phyloP scores from a whole-genome alignment of 2,797 vertebrate genomes.

The Phoeniculus purpureus region DNA sequence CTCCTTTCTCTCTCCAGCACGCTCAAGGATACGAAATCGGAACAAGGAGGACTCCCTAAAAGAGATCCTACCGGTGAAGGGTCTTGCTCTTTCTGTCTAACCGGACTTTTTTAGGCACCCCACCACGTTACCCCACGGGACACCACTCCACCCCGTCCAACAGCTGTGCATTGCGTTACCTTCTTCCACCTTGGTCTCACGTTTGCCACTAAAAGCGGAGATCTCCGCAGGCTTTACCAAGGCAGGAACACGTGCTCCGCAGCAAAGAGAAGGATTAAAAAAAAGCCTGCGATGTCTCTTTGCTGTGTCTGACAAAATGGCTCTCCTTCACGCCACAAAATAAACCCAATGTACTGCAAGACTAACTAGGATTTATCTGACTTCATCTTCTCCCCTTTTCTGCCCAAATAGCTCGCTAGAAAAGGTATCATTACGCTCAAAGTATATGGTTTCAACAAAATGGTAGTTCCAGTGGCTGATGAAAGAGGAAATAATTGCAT shows the following conservation, averaged over 20 bases:
- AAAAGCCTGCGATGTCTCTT: background rate
- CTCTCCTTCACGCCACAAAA: background rate
- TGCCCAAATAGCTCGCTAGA: background rate
- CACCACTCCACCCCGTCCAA: background rate
- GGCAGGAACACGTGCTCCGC: background rate
- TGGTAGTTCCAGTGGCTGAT: constrained; percentile 64
- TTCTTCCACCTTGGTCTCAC: background rate
- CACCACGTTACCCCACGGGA: background rate
- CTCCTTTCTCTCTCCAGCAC: background rate
- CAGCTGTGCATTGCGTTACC: background rate
- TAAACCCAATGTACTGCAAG: background rate
- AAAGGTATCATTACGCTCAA: constrained; percentile 43
- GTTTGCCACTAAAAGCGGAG: background rate
- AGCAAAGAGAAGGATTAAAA: background rate
- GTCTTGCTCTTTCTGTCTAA: background rate
- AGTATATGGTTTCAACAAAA: constrained; percentile 67
- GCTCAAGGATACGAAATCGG: background rate
- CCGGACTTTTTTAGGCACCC: background rate
- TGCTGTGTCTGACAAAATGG: background rate
- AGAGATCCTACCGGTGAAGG: background rate
- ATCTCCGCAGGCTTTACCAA: constrained; percentile 8
- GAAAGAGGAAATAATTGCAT: constrained; percentile 66
- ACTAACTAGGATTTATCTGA: background rate
- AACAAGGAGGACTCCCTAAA: background rate
- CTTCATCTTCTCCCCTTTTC: background rate